Base-by-base conservation (phyloP, 2,797 vertebrate species). In the Coregonus sp. region DNA sequence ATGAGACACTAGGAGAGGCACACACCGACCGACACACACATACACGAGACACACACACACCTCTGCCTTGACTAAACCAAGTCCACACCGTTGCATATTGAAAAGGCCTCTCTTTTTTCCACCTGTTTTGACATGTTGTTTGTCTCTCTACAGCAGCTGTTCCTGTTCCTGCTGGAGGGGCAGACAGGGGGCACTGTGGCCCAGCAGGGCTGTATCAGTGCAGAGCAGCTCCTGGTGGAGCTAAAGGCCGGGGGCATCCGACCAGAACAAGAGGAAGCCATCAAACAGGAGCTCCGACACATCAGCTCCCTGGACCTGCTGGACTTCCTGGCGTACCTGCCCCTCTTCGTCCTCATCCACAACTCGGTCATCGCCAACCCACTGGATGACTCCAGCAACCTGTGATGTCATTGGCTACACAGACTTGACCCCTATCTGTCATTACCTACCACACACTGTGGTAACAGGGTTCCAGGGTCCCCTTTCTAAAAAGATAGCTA, bases 101-200 rank as follows among this genome's bases (percentile, higher is more conserved):
- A 66, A 66, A 66, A 61, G 61, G 14, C 35, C 73, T 33, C 70
- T 33, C 66, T 52, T 20, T 68, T 25, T 75, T 65, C 65, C 90
- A 92, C 86, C 94, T 20, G 86, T 88, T 86, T 90, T 84, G 90
- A 93, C 75, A 71, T 93, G 92, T 90, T 94, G 87, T 88, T 89
- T 79, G 81, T 80, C 76, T 31, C 79, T 80, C 81, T 80, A 71
- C 78, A 95, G 92, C 85, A 92, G 77, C 91, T 94, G 50, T 94
- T 95, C 88, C 86, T 94, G 75, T 94, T 93, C 88, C 92, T 94
- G 18, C 84, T 94, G 91, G 94, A 93, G 87, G 91, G 90, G 37
- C 91, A 91, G 86, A 61, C 59, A 59, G 89, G 86, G 67, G 86
- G 86, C 1, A 14, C 73, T 0, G 82, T 86, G 20, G 73, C 74